Evolutionary conservation across 1,140 invertebrate genomes (phyloP).

Genomic region (Cydia pomonella): DNA sequence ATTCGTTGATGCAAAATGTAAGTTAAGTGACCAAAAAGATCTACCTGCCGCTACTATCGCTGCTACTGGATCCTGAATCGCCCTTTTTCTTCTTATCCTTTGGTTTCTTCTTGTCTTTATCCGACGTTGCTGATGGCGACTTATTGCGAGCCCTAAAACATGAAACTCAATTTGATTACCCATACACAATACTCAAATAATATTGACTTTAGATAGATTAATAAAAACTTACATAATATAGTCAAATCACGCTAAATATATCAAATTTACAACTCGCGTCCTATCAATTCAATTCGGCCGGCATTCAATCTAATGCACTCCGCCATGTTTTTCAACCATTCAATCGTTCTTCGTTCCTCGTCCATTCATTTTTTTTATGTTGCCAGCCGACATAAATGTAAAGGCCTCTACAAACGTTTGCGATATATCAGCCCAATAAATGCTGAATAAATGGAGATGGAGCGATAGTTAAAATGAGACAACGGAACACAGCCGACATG

Average conservation of each 20-base stretch:
- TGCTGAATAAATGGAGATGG: no score
- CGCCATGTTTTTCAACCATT: neutral
- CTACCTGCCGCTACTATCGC: conserved; percentile 88
- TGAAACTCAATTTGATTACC: conserved; percentile 27
- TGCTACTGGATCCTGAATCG: conserved; percentile 87
- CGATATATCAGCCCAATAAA: no score
- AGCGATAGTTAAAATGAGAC: no score
- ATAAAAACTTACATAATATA: neutral
- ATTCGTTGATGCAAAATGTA: neutral
- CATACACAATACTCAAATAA: neutral
- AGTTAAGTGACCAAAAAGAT: conserved; percentile 35
- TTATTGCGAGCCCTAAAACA: conserved; percentile 83
- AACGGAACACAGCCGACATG: no score
- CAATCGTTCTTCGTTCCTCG: neutral
- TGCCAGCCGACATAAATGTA: neutral
- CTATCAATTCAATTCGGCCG: conserved; percentile 15
- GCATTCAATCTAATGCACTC: neutral
- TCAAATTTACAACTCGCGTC: neutral
- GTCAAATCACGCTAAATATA: neutral
- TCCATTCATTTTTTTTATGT: neutral
- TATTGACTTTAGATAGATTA: conserved; percentile 6
- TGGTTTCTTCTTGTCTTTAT: conserved; percentile 87
- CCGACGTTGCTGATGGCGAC: conserved; percentile 82
- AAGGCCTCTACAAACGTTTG: no score
- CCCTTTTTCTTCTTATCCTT: conserved; percentile 85